Percentiles rank a stretch among this genome's conserved stretches.
Conservation (phyloP, 1,140 invertebrate genomes). For the Aphis gossypii region DNA sequence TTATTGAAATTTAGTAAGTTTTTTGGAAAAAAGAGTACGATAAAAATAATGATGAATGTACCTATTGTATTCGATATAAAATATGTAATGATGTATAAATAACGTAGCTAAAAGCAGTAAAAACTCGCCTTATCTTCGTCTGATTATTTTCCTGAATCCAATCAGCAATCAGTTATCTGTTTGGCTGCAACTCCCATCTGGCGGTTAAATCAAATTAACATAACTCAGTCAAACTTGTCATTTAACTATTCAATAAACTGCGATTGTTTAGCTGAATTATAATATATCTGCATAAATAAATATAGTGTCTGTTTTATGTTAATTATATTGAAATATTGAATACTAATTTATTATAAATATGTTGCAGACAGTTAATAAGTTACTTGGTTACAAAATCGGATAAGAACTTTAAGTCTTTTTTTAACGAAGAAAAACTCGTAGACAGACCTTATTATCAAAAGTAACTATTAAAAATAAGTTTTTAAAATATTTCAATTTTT, state of each 20-base stretch:
- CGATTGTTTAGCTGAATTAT: background rate
- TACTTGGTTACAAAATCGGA: conserved; percentile 47
- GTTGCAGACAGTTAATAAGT: conserved; percentile 41
- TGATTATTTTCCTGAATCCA: background rate
- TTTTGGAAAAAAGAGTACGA: background rate
- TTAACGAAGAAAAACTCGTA: conserved; percentile 50
- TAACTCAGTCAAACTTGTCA: background rate
- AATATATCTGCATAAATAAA: background rate
- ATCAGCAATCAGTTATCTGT: background rate
- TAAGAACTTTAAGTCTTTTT: conserved; percentile 53
- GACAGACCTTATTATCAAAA: conserved; percentile 42
- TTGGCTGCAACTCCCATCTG: background rate
- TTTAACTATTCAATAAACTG: background rate
- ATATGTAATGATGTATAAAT: background rate
- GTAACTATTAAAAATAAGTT: background rate
- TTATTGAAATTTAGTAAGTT: background rate
- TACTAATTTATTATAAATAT: background rate
- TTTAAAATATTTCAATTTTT: background rate
- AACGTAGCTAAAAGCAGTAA: background rate
- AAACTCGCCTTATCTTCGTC: background rate
- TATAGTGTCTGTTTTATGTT: background rate
- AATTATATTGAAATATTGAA: background rate
- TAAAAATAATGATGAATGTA: background rate
- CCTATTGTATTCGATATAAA: too few relatives aligned
- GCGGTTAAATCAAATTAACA: background rate